These are phyloP conservation scores for Pseudopleuronectes americanus DNA, from an alignment of 2,797 vertebrate genomes.

Conservation along the genomic window DNA sequence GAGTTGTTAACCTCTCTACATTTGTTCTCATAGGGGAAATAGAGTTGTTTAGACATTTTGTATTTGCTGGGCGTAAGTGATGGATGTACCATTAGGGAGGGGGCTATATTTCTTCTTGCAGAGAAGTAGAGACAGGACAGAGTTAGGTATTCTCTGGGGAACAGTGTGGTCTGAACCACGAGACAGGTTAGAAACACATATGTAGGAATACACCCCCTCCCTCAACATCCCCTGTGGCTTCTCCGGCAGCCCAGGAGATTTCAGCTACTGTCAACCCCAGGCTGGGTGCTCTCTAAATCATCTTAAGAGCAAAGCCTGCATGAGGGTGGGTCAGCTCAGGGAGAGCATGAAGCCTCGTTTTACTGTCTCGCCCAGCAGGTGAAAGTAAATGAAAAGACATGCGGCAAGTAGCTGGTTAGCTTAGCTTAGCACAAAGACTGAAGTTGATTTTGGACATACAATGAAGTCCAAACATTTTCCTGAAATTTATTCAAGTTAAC, in stretches of 20 bases:
- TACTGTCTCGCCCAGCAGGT: slow-evolving; percentile 13
- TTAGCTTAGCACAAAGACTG: background rate
- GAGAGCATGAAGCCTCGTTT: slow-evolving; percentile 31
- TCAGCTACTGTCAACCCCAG: slow-evolving; percentile 70
- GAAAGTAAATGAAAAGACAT: background rate
- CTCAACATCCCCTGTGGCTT: slow-evolving; percentile 41
- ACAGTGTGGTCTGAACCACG: slow-evolving; percentile 59
- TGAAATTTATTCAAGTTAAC: slow-evolving; percentile 51
- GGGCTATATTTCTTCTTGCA: slow-evolving; percentile 69
- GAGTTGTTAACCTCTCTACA: slow-evolving; percentile 77
- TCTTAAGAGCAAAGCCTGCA: slow-evolving; percentile 74
- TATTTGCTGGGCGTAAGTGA: slow-evolving; percentile 77
- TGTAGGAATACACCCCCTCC: slow-evolving; percentile 68
- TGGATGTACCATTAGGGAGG: slow-evolving; percentile 76
- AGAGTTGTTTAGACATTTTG: slow-evolving; percentile 81
- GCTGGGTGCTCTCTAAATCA: slow-evolving; percentile 79
- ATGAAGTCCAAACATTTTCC: no score
- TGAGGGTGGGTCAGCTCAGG: slow-evolving; percentile 48
- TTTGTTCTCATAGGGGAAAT: slow-evolving; percentile 74
- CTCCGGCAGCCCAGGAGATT: slow-evolving; percentile 70
- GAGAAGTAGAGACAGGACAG: slow-evolving; percentile 65
- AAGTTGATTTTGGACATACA: no score
- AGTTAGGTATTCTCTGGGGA: slow-evolving; percentile 65
- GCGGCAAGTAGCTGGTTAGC: background rate
- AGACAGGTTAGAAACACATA: slow-evolving; percentile 68